Evolutionary conservation across 2,113 vertebrate species (phyloP), one percentile per base, ranked within the genome.

Genomic region (Apeltes quadracus): DNA sequence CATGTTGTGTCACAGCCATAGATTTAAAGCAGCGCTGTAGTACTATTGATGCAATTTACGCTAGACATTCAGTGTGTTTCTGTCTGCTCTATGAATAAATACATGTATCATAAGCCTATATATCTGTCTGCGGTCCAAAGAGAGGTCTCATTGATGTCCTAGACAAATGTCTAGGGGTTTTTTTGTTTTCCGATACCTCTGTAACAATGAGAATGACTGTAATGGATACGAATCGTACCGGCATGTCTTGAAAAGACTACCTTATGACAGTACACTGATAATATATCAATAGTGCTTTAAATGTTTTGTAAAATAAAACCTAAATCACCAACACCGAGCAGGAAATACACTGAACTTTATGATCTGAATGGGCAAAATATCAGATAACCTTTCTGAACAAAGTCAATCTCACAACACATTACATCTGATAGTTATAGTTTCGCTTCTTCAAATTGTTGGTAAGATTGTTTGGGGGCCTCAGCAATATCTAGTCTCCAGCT

Each of bases 41-140:
- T 73, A 57, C 71, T 76, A 72, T 66, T 54, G 51, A 67, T 53
- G 56, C 53, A 32, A n/a, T 81, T 88, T 69, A 64, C 70, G 84
- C 83, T 65, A 72, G 82, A 74, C 56, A 76, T 81, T 86, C 73
- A 79, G 63, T 64, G 72, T 59, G 46, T 82, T 78, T 83, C 43
- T 75, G 44, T 64, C 69, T 34, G 10, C 22, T 61, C 55, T 62
- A 57, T 72, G 66, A 81, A 83, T 78, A 76, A 61, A 82, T 77
- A 22, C 25, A 73, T 73, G 46, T 27, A 66, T 78, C 55, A 50
- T 48, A 34, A 38, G 29, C 61, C 44, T 66, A 67, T 79, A 78
- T 66, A 76, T 74, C 59, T 68, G 51, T 69, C 53, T 51, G 61
- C 61, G 56, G 43, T 43, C 64, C 62, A 73, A 75, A 81, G 83